Evolutionary conservation across 2,888 invertebrate species (phyloP), one percentile per base, ranked within the genome.

Genomic region (Noctua janthina): DNA sequence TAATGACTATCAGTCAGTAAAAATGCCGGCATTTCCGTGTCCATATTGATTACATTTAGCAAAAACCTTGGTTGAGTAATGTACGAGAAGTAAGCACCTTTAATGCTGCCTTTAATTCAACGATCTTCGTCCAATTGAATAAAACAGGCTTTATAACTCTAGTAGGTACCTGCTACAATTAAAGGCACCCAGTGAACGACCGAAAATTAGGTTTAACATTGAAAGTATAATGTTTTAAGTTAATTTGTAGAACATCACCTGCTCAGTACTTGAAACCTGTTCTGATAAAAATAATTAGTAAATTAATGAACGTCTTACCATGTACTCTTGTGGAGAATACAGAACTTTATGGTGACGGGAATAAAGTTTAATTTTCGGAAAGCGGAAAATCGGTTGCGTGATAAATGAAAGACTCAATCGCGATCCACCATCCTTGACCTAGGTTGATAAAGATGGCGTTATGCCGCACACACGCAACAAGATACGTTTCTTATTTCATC

Each of bases 361-460:
- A 66, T 85, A 85, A 49, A 71, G 83, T 68, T 46, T 46, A 70
- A 76, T 64, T 85, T 84, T 83, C 17, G 51, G 35, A 71, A 56
- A 35, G 74, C 23, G 35, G 49, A 13, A 73, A 68, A 84, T 79
- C 43, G 54, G 56, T 88, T 86, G 88, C 88, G 88, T 89, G 87
- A 83, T 88, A 74, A 89, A 91, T 92, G 92, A 91, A 91, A 74
- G 88, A 75, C 79, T 88, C 91, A 90, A 92, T 92, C 91, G 83
- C 76, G 78, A 84, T 88, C 82, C 79, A 29, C 78, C 84, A 89
- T 78, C 93, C 94, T 94, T 94, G 94, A 94, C 94, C 94, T 92
- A 93, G 90, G 92, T 83, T 88, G 94, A 93, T 92, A 92, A 91
- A 88, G 77, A 67, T 79, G 66, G 84, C 84, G 87, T 91, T 91